Base-by-base conservation (phyloP, 2,113 vertebrate genomes). In the Corythoichthys intestinalis region DNA sequence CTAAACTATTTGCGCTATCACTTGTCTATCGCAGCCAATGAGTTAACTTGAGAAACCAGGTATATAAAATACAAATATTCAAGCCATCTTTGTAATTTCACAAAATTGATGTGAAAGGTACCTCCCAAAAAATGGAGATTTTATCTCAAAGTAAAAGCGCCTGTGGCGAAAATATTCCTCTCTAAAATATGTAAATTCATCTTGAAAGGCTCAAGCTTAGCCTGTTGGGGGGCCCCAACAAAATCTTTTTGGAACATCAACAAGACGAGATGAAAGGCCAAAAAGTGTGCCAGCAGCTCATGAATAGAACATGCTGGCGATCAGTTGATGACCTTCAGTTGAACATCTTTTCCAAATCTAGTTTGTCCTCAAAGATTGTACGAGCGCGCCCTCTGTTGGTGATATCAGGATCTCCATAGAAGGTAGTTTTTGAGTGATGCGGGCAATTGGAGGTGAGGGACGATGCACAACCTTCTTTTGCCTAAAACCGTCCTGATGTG, bases 361-460 rank as follows among this genome's bases (percentile, higher is more conserved):
- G 2, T 63, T 47, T 28, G 61, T 6, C 5, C 44, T 63, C 61
- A 47, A 47, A 1, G 20, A 15, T 77, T 79, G 56, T 78, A 52
- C 81, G 79, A 89, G 76, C 46, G 1, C 64, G 28, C 86, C 86
- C 82, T 79, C 88, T 63, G 44, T 63, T 34, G 61, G 61, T 11
- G 41, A 44, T 8, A 44, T 58, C 13, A 58, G 2, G 12, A 4
- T 58, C 35, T 58, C 56, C 56, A 58, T 14, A 94, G 89, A 35
- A 96, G 93, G 79, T 94, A 96, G 15, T 35, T 75, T 77, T 93
- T 94, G 76, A 97, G 84, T 50, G 91, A 76, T 0, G 90, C 89
- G 0, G 95, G 94, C 34, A 95, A 87, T 11, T 78, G 66, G 47
- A 96, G 93, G 59, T 54, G 70, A 9, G 58, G 58, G 82, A 95